phyloP scores from a whole-genome alignment of 2,113 vertebrate genomes.

The Plectropomus leopardus region DNA sequence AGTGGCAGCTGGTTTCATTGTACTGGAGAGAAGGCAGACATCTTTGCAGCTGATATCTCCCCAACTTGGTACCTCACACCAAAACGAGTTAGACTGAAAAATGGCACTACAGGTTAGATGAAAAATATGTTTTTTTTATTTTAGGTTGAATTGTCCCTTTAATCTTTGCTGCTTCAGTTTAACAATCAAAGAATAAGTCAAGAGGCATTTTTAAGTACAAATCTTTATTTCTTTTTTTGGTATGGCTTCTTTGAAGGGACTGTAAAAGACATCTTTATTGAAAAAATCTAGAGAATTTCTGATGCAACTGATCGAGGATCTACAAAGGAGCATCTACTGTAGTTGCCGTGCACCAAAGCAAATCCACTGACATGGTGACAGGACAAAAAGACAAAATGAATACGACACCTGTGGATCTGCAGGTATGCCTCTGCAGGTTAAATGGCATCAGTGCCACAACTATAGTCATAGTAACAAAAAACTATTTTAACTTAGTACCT shows the following conservation, averaged over 20 bases:
- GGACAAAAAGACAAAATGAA: constrained; percentile 30
- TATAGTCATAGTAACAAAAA: constrained; percentile 60
- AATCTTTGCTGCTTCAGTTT: not conserved
- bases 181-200: constrained; percentile 16
- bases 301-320: constrained; percentile 54
- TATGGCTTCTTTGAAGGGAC: constrained; percentile 82
- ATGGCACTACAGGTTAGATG: no score
- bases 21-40: no score
- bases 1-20: no score
- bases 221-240: constrained; percentile 82
- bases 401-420: constrained; percentile 46
- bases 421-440: constrained; percentile 53
- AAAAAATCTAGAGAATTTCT: constrained; percentile 49
- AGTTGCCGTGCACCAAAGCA: constrained; percentile 38
- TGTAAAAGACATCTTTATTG: constrained; percentile 79
- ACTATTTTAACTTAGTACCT: constrained; percentile 81
- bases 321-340: constrained; percentile 57
- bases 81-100: no score
- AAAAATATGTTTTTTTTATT: no score
- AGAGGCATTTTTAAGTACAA: constrained; percentile 71
- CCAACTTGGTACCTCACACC: no score
- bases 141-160: no score
- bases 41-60: no score
- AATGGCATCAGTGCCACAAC: constrained; percentile 71
- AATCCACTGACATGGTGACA: constrained; percentile 49